These are phyloP conservation scores for Clavelina lepadiformis DNA, from an alignment of 23 tunicate species.

Conservation along the genomic window DNA sequence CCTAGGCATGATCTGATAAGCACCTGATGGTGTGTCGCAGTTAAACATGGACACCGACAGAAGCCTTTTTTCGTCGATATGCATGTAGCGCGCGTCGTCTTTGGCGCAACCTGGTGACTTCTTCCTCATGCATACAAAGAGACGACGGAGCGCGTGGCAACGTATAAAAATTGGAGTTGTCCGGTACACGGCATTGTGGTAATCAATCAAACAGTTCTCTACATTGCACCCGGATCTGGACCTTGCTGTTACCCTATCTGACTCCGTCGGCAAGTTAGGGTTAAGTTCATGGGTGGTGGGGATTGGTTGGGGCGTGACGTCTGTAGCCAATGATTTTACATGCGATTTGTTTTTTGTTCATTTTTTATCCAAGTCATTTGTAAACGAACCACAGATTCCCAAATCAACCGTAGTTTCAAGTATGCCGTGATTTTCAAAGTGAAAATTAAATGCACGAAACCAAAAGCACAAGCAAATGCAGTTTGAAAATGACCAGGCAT, in stretches of 20 bases:
- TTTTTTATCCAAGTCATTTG: too few species aligned
- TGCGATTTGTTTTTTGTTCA: too few species aligned
- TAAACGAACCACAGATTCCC: too few species aligned
- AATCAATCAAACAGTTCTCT: constrained; percentile 3
- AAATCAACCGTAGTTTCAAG: too few species aligned
- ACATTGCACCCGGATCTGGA: constrained; percentile 2
- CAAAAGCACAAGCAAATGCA: too few species aligned
- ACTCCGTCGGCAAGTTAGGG: constrained; percentile 11
- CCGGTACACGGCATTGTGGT: neutral
- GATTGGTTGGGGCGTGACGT: neutral
- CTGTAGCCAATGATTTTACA: too few species aligned
- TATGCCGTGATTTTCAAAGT: too few species aligned
- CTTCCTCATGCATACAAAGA: neutral
- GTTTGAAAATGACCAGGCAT: too few species aligned
- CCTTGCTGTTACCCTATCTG: neutral
- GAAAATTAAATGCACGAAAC: too few species aligned
- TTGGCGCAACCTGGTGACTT: neutral
- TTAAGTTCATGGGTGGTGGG: neutral
- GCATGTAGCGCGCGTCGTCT: constrained; percentile 12
- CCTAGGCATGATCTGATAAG: too few species aligned
- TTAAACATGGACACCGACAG: neutral
- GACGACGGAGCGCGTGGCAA: constrained; percentile 2
- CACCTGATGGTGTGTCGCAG: constrained; percentile 7
- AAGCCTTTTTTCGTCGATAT: constrained; percentile 1
- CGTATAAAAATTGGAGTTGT: neutral